Evolutionary conservation across 1,140 invertebrate species (phyloP), one percentile per base, ranked within the genome.

Genomic region (Platyscapa corneri): DNA sequence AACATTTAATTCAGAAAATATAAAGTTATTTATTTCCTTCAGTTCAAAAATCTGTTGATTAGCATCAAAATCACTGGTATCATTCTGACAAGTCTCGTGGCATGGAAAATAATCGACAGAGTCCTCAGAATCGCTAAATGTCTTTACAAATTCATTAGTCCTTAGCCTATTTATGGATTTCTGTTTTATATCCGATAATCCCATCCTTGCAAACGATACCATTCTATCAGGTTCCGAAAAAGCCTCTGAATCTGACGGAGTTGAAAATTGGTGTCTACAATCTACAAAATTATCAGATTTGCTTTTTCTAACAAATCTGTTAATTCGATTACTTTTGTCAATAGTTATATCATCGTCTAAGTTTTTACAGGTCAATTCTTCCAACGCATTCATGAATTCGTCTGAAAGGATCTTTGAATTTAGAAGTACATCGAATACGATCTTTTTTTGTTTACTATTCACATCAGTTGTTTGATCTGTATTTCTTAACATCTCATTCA

Each of bases 171-270:
- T 74, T 74, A 85, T 49, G n/a, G 79, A 87, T 65, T 90, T 93
- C 6, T 90, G 85, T 14, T 90, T 89, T 1, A 90, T 93, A 39
- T 94, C 94, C 79, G 93, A 94, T 8, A 97, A 91, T 2, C 97
- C 96, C 67, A 97, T 97, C 85, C 97, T 94, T 0, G 96, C 96
- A 83, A 96, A 91, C 0, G 97, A 97, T 0, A 97, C 96, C 82
- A 95, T 95, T 84, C 96, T 94, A 89, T 98, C 97, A 0, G 97
- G 97, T 90, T 97, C 97, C 0, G 97, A 97, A 95, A 97, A 97
- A 32, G 96, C 95, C 89, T 98, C 97, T 0, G 96, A 96, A 90
- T 97, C 96, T 0, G 96, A 96, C 46, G 91, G 95, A 91, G 85
- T 94, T 91, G 90, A 93, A 0, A 87, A 87, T 30, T 88, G 90